A percentile compares a stretch with the other conserved stretches of the same genome.
Evolutionary conservation across 2,797 vertebrate species (phyloP).

Genomic region (Chrosomus eos): DNA sequence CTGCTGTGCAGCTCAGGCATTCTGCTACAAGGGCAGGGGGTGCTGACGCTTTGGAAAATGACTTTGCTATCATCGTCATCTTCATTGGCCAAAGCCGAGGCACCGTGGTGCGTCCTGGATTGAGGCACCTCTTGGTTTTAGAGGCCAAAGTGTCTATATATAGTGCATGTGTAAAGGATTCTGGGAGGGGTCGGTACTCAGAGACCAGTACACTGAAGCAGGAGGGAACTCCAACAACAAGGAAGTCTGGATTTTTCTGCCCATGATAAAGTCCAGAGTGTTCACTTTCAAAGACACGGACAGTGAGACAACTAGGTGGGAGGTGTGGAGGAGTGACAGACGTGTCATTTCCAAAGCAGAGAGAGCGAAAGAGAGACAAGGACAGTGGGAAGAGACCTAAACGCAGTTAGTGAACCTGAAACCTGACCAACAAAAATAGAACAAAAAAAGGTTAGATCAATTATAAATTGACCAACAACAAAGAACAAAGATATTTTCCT

Average conservation of each 20-base stretch:
- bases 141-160: slow-evolving; percentile 69
- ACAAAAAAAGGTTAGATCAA: background rate
- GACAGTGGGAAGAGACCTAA: slow-evolving; percentile 19
- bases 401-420: slow-evolving; percentile 12
- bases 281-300: slow-evolving; percentile 33
- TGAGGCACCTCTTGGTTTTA: slow-evolving; percentile 70
- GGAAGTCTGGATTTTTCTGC: slow-evolving; percentile 37
- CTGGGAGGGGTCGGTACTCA: slow-evolving; percentile 28
- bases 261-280: slow-evolving; percentile 26
- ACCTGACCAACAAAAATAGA: slow-evolving; percentile 5
- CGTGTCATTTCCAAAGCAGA: slow-evolving; percentile 34
- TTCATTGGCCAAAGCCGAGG: slow-evolving; percentile 47
- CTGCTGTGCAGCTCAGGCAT: slow-evolving; percentile 71
- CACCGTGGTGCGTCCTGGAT: slow-evolving; percentile 72
- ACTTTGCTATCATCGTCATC: slow-evolving; percentile 43
- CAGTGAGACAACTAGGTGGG: slow-evolving; percentile 32
- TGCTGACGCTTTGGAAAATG: slow-evolving; percentile 62
- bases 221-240: slow-evolving; percentile 42
- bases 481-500: background rate
- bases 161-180: slow-evolving; percentile 74
- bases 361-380: slow-evolving; percentile 26
- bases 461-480: background rate
- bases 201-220: slow-evolving; percentile 8
- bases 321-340: slow-evolving; percentile 41
- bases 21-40: slow-evolving; percentile 69